Base-by-base conservation (phyloP, 2,888 invertebrate genomes). In the Dioctria linearis region DNA sequence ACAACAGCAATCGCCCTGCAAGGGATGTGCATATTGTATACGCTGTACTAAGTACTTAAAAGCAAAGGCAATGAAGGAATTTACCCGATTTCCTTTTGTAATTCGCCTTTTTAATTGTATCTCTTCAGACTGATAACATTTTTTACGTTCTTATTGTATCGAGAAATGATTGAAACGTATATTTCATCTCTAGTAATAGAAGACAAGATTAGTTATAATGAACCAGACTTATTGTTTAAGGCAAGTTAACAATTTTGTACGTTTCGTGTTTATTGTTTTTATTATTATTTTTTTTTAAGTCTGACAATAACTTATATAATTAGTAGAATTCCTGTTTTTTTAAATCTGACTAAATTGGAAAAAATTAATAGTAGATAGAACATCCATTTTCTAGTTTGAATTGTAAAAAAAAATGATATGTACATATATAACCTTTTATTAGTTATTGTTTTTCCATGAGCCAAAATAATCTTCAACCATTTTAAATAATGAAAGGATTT, bases 1-100 rank as follows among this genome's bases (percentile, higher is more conserved):
- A 59, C 5, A 5, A 65, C n/a, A n/a, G 57, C 5, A 57, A 8
- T 5, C 57, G 5, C 11, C 8, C 57, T 13, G 5, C 5, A n/a
- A 11, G 5, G 57, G 5, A 4, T 5, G 11, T 5, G 8, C 4
- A 5, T 57, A 57, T n/a, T 0, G 71, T 39, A 39, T 39, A 39
- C 51, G 71, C 25, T 71, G 71, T 51, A 59, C 59, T 37, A 75
- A 59, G 75, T 75, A 75, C 75, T 75, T 75, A 75, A 75, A 59
- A 61, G 13, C 69, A 49, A 69, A 6, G 43, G 65, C 65, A 65
- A 11, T n/a, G 9, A 65, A 40, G 39, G 40, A 65, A 40, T 9
- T n/a, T 9, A 37, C 37, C 39, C 9, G 65, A 65, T 51, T 71
- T 54, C 71, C 39, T 71, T 71, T 71, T 25, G 39, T 54, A 42